Evolutionary conservation across 2,888 invertebrate species (phyloP).

Genomic region (Lamellibrachia columna): DNA sequence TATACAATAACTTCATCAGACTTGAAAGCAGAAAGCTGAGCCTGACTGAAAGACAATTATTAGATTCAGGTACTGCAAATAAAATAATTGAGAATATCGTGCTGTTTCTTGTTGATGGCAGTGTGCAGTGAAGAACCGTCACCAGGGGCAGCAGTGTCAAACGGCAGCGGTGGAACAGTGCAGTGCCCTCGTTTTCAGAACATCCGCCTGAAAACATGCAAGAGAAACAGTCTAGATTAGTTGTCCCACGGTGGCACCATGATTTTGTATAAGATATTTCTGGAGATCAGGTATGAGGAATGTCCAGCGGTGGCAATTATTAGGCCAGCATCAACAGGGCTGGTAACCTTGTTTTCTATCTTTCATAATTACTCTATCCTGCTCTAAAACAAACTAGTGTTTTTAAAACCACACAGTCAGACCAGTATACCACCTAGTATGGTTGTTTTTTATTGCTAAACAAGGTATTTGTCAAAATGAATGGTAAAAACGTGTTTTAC

Average conservation of each 20-base stretch:
- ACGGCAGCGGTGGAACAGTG: neutral
- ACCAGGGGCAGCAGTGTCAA: neutral
- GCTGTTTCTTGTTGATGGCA: neutral
- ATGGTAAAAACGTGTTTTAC: too few species aligned
- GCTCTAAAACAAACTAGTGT: too few species aligned
- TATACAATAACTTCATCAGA: conserved; percentile 1
- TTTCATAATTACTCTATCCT: too few species aligned
- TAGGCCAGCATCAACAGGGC: too few species aligned
- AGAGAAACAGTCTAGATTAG: neutral
- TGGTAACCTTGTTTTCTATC: too few species aligned
- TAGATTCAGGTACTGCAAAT: neutral
- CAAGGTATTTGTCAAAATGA: too few species aligned
- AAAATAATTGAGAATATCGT: neutral
- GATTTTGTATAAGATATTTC: too few species aligned
- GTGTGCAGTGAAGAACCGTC: conserved; percentile 4
- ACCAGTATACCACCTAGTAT: too few species aligned
- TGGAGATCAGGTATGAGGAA: too few species aligned
- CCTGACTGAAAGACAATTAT: neutral
- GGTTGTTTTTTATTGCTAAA: too few species aligned
- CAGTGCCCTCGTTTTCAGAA: neutral
- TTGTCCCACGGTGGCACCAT: neutral
- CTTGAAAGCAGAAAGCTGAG: neutral
- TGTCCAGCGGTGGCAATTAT: too few species aligned
- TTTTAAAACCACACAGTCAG: too few species aligned
- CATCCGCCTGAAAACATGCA: neutral